Evolutionary conservation across 2,113 vertebrate species (phyloP).

Genomic region (Lagopus muta): DNA sequence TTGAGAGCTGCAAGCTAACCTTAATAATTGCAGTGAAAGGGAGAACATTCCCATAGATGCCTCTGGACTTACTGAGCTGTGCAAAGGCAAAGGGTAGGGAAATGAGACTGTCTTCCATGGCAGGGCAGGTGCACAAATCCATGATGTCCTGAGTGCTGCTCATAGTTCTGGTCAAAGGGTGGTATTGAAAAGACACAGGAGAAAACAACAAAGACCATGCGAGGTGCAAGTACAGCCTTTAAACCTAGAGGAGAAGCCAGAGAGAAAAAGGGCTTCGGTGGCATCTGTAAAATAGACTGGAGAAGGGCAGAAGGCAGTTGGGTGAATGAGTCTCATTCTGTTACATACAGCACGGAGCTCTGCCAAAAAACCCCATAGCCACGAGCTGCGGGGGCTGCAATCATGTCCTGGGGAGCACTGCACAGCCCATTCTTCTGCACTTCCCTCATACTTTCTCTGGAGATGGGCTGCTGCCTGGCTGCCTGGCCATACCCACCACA

Average conservation of each 20-base stretch:
- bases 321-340: not conserved
- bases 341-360: not conserved
- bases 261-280: not conserved
- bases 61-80: not conserved
- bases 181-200: not conserved
- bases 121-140: not conserved
- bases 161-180: not conserved
- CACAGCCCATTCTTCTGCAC: not conserved
- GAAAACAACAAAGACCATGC: not conserved
- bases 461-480: not conserved
- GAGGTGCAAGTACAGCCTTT: not conserved
- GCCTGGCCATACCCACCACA: not conserved
- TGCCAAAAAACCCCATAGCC: not conserved
- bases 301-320: not conserved
- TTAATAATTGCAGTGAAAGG: not conserved
- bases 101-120: not conserved
- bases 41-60: not conserved
- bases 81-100: not conserved
- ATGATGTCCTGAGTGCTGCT: not conserved
- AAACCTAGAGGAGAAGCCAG: not conserved
- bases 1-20: not conserved
- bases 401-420: not conserved
- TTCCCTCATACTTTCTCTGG: not conserved
- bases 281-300: not conserved
- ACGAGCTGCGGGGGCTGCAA: not conserved